Evolutionary conservation across 2,797 vertebrate genomes (phyloP).

Genomic region (Alfaro cultratus): DNA sequence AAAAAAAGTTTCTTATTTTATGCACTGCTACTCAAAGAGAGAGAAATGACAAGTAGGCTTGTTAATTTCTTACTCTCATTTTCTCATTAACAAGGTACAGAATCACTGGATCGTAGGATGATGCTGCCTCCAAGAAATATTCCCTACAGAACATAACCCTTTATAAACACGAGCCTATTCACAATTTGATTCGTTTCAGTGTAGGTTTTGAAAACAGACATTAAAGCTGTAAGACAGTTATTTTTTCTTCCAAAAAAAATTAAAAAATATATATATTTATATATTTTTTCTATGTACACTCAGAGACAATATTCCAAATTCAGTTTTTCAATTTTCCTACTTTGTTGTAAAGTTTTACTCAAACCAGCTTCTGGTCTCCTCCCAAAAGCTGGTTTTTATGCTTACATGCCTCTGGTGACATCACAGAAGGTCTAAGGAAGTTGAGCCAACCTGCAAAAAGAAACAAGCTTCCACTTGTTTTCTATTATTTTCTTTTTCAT

Average conservation of each 20-base stretch:
- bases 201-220: background rate
- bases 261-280: too few species aligned
- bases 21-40: slow-evolving; percentile 11
- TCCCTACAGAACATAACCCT: slow-evolving; percentile 48
- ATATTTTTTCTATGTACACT: background rate
- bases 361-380: background rate
- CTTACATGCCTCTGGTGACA: background rate
- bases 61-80: slow-evolving; percentile 55
- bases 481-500: background rate
- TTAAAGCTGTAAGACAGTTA: background rate
- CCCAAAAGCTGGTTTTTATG: background rate
- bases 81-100: slow-evolving; percentile 53
- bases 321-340: background rate
- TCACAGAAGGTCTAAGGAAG: background rate
- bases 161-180: slow-evolving; percentile 19
- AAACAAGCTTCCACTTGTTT: background rate
- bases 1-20: slow-evolving; percentile 25
- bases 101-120: slow-evolving; percentile 49
- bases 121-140: slow-evolving; percentile 48
- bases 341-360: background rate
- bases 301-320: background rate
- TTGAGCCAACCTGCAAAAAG: background rate
- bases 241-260: background rate
- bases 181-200: background rate
- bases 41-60: slow-evolving; percentile 22